Evolutionary conservation across 2,797 vertebrate genomes (phyloP).

Genomic region (Taenioides sp.): DNA sequence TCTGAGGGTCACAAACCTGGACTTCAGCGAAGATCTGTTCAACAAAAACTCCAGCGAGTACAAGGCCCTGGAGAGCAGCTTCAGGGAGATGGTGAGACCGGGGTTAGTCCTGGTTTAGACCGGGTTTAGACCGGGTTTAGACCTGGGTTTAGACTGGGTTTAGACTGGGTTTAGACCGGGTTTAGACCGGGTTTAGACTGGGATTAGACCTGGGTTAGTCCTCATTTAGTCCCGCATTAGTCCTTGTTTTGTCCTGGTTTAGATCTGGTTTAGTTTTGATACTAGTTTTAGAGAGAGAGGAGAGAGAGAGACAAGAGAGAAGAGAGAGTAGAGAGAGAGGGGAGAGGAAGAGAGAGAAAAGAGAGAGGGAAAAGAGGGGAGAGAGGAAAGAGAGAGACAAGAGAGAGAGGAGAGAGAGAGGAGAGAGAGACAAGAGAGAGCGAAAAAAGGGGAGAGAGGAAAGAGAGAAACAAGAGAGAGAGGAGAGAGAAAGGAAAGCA

Average conservation of each 20-base stretch:
- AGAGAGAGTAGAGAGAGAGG: too few relatives aligned
- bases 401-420: too few relatives aligned
- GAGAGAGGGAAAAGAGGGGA: too few relatives aligned
- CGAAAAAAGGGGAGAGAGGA: too few relatives aligned
- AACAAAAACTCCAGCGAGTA: background rate
- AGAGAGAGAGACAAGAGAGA: too few relatives aligned
- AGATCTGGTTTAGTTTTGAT: background rate
- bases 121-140: background rate
- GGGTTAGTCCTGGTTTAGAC: background rate
- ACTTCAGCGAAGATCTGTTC: background rate
- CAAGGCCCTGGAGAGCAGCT: background rate
- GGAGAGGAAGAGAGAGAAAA: too few relatives aligned
- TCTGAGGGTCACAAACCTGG: constrained; percentile 1
- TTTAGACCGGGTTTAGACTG: background rate
- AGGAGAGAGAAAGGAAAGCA: too few relatives aligned
- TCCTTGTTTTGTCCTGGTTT: background rate
- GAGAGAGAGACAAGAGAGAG: too few relatives aligned
- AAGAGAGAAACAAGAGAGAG: too few relatives aligned
- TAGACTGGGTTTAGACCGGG: background rate
- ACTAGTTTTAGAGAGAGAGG: too few relatives aligned
- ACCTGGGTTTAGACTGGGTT: background rate
- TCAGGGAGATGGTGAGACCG: background rate
- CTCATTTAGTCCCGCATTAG: background rate
- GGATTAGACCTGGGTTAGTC: background rate
- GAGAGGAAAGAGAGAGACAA: too few relatives aligned